Evolutionary conservation across 2,888 invertebrate species (phyloP).

Genomic region (Chrysodeixis includens): DNA sequence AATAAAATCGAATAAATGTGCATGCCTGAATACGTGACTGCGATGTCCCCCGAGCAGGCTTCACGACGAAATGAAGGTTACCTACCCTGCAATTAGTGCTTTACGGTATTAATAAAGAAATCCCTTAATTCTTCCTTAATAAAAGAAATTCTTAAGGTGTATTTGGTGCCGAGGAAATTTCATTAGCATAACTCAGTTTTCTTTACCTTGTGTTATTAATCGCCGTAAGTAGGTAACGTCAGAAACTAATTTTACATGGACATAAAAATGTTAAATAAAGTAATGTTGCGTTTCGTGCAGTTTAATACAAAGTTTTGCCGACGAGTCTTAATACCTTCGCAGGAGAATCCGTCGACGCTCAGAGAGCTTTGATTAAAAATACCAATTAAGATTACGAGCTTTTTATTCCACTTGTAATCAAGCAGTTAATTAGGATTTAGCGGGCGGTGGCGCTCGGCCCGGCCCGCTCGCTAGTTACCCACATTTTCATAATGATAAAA

Average conservation of each 20-base stretch:
- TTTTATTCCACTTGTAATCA: constrained; percentile 84
- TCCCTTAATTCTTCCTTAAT: constrained; percentile 76
- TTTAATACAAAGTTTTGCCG: constrained; percentile 52
- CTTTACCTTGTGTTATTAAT: constrained; percentile 49
- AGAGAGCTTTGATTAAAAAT: constrained; percentile 82
- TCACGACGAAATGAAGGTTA: constrained; percentile 72
- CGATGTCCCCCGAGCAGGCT: constrained; percentile 63
- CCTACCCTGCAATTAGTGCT: constrained; percentile 77
- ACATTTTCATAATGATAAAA: constrained; percentile 62
- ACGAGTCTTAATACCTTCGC: constrained; percentile 53
- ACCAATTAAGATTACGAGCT: constrained; percentile 85
- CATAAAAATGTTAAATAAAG: constrained; percentile 26
- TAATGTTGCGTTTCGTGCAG: constrained; percentile 46
- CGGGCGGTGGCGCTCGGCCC: constrained; percentile 60
- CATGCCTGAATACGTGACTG: constrained; percentile 62
- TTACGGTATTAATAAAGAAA: constrained; percentile 79
- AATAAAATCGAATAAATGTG: constrained; percentile 21
- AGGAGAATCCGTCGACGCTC: constrained; percentile 56
- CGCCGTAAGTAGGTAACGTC: constrained; percentile 41
- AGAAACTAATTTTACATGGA: constrained; percentile 5
- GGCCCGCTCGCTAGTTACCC: constrained; percentile 56
- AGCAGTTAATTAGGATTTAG: constrained; percentile 85
- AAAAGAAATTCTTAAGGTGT: constrained; percentile 70
- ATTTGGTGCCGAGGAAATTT: constrained; percentile 56
- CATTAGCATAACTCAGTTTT: constrained; percentile 60